Conservation (phyloP, 2,113 vertebrate species). For the Dasyprocta punctata region DNA sequence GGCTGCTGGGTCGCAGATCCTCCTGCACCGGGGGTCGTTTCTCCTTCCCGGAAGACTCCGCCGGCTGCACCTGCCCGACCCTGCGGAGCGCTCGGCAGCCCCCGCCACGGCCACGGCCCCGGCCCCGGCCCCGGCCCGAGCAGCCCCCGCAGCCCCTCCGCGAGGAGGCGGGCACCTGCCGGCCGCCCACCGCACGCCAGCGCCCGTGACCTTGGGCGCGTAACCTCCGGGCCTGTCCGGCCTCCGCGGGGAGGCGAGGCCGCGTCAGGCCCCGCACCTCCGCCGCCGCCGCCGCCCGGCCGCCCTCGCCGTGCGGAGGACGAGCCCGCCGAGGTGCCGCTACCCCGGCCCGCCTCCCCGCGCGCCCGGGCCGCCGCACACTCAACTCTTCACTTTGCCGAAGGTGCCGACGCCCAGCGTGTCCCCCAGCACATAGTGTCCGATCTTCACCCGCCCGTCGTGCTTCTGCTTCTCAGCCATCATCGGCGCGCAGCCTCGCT, state of each 20-base stretch:
- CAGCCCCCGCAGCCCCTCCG: background rate
- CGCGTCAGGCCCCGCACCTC: background rate
- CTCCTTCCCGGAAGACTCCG: background rate
- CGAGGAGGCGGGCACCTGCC: background rate
- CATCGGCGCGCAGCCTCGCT: constrained; percentile 77
- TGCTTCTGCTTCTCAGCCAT: constrained; percentile 97
- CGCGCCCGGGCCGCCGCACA: constrained; percentile 71
- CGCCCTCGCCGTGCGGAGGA: background rate
- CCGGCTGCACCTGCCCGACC: background rate
- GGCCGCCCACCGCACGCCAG: background rate
- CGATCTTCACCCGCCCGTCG: constrained; percentile 98
- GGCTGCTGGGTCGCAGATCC: background rate
- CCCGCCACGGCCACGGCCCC: background rate
- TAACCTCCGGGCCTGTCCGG: background rate
- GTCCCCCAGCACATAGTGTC: constrained; percentile 97
- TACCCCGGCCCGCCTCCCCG: background rate
- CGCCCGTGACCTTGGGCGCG: constrained; percentile 70
- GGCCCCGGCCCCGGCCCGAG: background rate
- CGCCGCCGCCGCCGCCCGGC: background rate
- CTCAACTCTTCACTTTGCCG: constrained; percentile 99
- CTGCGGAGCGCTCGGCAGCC: background rate
- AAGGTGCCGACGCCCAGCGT: constrained; percentile 98
- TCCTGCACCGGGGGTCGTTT: background rate
- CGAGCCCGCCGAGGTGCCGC: background rate
- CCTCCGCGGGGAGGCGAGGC: background rate